phyloP scores from a whole-genome alignment of 1,140 invertebrate species.

The Drosophila sechellia region DNA sequence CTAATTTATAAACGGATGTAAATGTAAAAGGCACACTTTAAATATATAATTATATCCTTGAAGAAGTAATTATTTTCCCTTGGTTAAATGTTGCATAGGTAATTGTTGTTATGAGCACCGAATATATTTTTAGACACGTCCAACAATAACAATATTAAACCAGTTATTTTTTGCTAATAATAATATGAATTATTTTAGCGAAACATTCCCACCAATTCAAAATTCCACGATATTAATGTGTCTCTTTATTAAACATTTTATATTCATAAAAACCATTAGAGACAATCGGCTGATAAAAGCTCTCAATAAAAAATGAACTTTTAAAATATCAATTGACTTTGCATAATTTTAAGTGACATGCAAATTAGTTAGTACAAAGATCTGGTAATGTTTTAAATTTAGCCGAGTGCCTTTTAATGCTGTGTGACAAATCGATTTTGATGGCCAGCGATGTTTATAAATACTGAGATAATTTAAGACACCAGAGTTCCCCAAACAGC shows the following conservation, averaged over 20 bases:
- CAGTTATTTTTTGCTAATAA: background rate
- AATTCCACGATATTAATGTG: background rate
- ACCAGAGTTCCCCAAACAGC: slow-evolving; percentile 4
- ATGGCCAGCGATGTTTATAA: slow-evolving; percentile 29
- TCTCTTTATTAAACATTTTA: background rate
- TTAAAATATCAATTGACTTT: slow-evolving; percentile 11
- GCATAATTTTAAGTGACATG: slow-evolving; percentile 6
- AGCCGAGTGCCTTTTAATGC: slow-evolving; percentile 15
- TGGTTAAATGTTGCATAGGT: too few relatives aligned
- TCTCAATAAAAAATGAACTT: background rate
- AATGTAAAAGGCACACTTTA: too few relatives aligned
- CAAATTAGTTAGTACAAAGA: slow-evolving; percentile 9
- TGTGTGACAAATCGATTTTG: slow-evolving; percentile 31
- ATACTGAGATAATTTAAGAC: slow-evolving; percentile 37
- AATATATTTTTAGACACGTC: too few relatives aligned
- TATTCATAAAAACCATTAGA: slow-evolving; percentile 3
- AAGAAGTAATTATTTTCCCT: too few relatives aligned
- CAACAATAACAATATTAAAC: background rate
- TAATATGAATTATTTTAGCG: too few relatives aligned
- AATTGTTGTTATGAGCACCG: too few relatives aligned
- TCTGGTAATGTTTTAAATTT: slow-evolving; percentile 15
- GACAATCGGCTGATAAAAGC: slow-evolving; percentile 4
- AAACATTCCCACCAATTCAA: background rate
- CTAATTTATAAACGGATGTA: background rate
- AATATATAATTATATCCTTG: background rate